phyloP scores from a whole-genome alignment of 2,797 vertebrate genomes.

The Psittacula echo region DNA sequence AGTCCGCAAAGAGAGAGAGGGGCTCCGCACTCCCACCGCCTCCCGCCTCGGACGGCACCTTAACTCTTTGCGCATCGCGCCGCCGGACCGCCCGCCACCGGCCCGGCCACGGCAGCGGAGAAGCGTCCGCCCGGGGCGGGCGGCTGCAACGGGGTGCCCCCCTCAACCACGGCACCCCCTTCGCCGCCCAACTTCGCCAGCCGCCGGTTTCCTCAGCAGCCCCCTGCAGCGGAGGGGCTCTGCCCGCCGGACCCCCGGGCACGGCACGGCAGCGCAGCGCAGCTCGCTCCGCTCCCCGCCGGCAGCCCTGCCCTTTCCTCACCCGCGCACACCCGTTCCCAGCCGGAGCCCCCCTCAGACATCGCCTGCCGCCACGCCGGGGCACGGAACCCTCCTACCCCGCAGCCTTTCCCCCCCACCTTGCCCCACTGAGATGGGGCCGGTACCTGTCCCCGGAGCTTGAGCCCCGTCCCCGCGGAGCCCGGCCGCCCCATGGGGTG shows the following conservation, averaged over 20 bases:
- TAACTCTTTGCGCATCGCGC: slow-evolving; percentile 78
- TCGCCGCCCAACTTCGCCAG: background rate
- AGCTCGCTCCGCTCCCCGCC: background rate
- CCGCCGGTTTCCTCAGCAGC: background rate
- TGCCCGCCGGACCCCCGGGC: background rate
- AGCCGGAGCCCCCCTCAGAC: background rate
- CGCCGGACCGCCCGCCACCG: slow-evolving; percentile 59
- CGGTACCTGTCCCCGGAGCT: background rate
- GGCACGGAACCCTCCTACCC: background rate
- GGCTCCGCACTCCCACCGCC: slow-evolving; percentile 46
- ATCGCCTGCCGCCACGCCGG: background rate
- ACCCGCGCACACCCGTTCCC: slow-evolving; percentile 5
- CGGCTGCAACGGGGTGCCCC: background rate
- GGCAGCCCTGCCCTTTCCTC: slow-evolving; percentile 15
- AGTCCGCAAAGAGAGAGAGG: slow-evolving; percentile 79
- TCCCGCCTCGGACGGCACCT: slow-evolving; percentile 81
- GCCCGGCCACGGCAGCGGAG: background rate
- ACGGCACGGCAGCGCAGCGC: background rate
- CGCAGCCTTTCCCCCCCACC: background rate
- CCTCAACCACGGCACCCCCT: background rate
- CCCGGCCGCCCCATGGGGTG: background rate
- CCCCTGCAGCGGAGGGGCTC: background rate
- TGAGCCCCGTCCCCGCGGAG: background rate
- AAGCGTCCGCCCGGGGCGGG: slow-evolving; percentile 32
- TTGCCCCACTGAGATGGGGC: background rate